A percentile compares a stretch with the other conserved stretches of the same genome.
phyloP scores from a whole-genome alignment of 2,113 vertebrate genomes.

The Gyps fulvus region DNA sequence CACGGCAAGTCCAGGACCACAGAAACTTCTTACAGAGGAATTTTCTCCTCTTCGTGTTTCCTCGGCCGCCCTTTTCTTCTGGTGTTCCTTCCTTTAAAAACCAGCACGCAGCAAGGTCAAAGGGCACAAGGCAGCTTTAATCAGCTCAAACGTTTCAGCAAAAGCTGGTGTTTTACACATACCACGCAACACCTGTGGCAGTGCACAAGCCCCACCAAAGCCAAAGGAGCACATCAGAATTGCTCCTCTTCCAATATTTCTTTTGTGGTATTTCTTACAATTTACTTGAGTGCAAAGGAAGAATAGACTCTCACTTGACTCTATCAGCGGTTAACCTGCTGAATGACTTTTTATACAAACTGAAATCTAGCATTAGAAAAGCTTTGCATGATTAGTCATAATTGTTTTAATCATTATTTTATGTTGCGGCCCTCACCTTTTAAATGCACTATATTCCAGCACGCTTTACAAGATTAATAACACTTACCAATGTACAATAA shows the following conservation, averaged over 20 bases:
- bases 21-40: neutral
- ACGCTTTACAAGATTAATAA: neutral
- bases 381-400: neutral
- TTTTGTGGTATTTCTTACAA: neutral
- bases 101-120: neutral
- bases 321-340: neutral
- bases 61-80: neutral
- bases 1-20: neutral
- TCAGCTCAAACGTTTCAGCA: neutral
- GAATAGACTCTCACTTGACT: neutral
- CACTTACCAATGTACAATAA: neutral
- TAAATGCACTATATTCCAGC: neutral
- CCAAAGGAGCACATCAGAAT: neutral
- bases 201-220: neutral
- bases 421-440: neutral
- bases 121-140: neutral
- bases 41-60: neutral
- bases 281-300: neutral
- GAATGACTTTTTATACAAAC: neutral
- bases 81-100: neutral
- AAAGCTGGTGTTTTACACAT: neutral
- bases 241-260: neutral
- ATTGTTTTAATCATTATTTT: neutral
- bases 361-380: neutral
- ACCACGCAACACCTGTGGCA: neutral